Percentiles rank a stretch among this genome's conserved stretches.
Evolutionary conservation across 2,888 invertebrate genomes (phyloP).

Genomic region (Xanthostigma xanthostigma): DNA sequence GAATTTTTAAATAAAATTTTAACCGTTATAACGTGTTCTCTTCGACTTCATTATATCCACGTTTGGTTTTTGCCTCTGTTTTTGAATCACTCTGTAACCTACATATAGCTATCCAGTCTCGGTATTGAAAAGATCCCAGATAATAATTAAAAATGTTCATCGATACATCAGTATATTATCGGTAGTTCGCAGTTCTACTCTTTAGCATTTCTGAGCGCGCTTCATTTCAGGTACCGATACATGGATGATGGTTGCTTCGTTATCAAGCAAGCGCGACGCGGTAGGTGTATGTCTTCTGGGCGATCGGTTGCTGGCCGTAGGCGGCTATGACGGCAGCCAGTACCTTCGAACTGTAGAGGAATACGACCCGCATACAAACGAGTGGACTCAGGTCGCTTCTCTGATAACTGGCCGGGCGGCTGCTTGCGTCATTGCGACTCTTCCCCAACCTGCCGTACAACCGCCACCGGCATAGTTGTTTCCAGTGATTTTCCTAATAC

Average conservation of each 20-base stretch:
- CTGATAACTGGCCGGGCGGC: constrained; percentile 76
- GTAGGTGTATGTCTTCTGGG: constrained; percentile 79
- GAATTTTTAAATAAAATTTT: no score
- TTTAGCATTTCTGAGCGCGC: no score
- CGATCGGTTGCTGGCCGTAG: constrained; percentile 65
- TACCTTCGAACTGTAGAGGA: constrained; percentile 79
- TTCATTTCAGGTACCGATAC: constrained; percentile 57
- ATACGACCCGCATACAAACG: constrained; percentile 70
- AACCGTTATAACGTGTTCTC: no score
- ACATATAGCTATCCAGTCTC: no score
- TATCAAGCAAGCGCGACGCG: constrained; percentile 74
- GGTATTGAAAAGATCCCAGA: no score
- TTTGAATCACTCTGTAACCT: no score
- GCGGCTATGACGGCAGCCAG: constrained; percentile 84
- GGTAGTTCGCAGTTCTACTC: no score
- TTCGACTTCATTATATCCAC: no score
- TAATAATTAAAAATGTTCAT: no score
- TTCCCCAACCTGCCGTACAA: constrained; percentile 13
- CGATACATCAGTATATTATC: no score
- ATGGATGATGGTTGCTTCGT: constrained; percentile 74
- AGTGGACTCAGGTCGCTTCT: constrained; percentile 64
- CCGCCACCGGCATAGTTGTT: not conserved
- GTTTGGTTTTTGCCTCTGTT: no score
- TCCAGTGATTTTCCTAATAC: not conserved
- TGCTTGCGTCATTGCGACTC: constrained; percentile 65